A percentile compares a stretch with the other conserved stretches of the same genome.
These are phyloP conservation scores for Thunnus maccoyii DNA, from an alignment of 2,113 vertebrate species.

Conservation along the genomic window DNA sequence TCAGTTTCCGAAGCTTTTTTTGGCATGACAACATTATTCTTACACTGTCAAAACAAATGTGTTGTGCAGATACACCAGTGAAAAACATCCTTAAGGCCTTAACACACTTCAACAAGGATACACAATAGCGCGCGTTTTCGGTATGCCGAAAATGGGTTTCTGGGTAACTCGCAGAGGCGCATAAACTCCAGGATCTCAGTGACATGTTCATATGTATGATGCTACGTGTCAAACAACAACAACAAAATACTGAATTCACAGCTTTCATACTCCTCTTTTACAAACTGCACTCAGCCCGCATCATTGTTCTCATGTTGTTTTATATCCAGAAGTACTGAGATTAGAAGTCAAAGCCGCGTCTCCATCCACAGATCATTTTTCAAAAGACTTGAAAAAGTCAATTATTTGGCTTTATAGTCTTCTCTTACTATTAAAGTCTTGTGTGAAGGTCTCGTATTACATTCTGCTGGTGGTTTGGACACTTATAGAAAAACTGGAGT, in stretches of 20 bases:
- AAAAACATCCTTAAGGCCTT: slow-evolving; percentile 37
- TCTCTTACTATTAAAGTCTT: too few species aligned
- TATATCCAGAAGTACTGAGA: too few species aligned
- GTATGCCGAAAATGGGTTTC: background rate
- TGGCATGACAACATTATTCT: background rate
- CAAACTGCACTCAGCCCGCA: too few species aligned
- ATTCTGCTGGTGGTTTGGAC: background rate
- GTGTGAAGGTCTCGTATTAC: too few species aligned
- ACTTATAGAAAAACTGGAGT: background rate
- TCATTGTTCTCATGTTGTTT: too few species aligned
- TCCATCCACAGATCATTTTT: too few species aligned
- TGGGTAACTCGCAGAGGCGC: background rate
- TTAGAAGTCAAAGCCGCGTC: too few species aligned
- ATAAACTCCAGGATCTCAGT: background rate
- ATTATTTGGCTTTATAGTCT: too few species aligned
- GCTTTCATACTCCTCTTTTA: background rate
- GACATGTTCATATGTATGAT: too few species aligned
- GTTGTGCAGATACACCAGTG: slow-evolving; percentile 10
- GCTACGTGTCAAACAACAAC: too few species aligned
- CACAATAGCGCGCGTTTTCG: slow-evolving; percentile 8
- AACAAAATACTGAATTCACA: background rate
- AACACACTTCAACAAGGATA: background rate
- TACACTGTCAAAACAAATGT: background rate
- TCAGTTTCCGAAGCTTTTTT: background rate
- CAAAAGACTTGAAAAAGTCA: too few species aligned